Conservation (phyloP, 2,113 vertebrate genomes). For the Myxocyprinus asiaticus region DNA sequence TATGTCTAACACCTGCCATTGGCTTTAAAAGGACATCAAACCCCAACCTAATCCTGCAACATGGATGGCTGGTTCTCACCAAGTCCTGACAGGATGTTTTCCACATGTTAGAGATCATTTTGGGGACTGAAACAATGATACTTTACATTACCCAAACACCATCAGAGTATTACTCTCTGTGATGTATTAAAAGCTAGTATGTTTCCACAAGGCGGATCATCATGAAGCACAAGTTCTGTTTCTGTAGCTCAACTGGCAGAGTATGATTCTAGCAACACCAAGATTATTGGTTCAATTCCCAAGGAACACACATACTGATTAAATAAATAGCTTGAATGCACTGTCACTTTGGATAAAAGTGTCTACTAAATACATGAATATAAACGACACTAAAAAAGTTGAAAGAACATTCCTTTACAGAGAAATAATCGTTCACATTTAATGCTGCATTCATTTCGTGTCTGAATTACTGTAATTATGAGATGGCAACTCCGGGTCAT, state of each 20-base stretch:
- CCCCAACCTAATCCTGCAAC: conserved; percentile 53
- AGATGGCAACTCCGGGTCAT: too few species aligned
- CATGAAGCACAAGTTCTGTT: conserved; percentile 88
- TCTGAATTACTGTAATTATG: too few species aligned
- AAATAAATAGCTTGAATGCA: too few species aligned
- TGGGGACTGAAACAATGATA: conserved; percentile 56
- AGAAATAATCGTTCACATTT: too few species aligned
- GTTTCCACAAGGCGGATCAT: conserved; percentile 83
- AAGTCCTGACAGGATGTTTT: conserved; percentile 64
- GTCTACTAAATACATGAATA: too few species aligned
- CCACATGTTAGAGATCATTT: conserved; percentile 48
- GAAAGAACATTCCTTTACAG: too few species aligned
- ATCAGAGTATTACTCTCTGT: conserved; percentile 66
- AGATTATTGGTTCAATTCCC: too few species aligned
- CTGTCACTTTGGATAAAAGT: too few species aligned
- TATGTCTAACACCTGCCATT: conserved; percentile 68
- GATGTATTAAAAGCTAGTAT: conserved; percentile 78
- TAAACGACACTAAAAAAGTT: too few species aligned
- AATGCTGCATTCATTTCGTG: too few species aligned
- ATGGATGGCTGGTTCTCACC: conserved; percentile 52
- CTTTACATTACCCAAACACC: conserved; percentile 56
- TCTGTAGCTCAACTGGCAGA: conserved; percentile 62
- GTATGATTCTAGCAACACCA: too few species aligned
- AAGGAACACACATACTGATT: too few species aligned
- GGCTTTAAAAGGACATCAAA: conserved; percentile 66